Percentiles rank a stretch among this genome's conserved stretches.
These are phyloP conservation scores for Mycalesis mineus DNA, from an alignment of 2,888 invertebrate genomes.

Conservation along the genomic window DNA sequence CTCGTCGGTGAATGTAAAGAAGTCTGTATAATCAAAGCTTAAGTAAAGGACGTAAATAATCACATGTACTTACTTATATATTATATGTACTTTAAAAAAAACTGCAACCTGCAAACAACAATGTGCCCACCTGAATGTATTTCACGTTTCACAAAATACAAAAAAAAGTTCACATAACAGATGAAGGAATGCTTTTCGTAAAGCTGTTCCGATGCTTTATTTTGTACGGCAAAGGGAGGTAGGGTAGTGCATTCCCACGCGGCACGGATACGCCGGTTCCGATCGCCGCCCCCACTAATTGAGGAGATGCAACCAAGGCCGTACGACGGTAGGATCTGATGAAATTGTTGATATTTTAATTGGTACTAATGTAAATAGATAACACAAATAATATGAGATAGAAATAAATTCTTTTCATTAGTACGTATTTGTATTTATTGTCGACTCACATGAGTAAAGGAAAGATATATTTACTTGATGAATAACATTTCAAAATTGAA, in stretches of 20 bases:
- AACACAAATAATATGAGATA: background rate
- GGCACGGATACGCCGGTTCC: conserved; percentile 63
- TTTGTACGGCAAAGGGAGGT: conserved; percentile 48
- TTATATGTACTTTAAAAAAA: background rate
- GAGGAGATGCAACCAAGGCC: conserved; percentile 54
- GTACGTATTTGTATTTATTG: background rate
- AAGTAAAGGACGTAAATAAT: background rate
- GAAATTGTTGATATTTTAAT: conserved; percentile 8
- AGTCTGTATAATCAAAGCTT: too few relatives aligned
- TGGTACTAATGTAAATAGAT: conserved; percentile 4
- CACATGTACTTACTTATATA: too few relatives aligned
- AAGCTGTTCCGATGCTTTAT: conserved; percentile 31
- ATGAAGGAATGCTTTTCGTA: conserved; percentile 23
- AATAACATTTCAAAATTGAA: too few relatives aligned
- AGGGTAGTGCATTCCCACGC: conserved; percentile 61
- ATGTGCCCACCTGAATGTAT: background rate
- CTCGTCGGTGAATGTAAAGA: too few relatives aligned
- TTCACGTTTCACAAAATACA: conserved; percentile 1
- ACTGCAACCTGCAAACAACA: conserved; percentile 2
- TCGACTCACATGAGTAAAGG: background rate
- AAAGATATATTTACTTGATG: too few relatives aligned
- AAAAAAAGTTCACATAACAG: conserved; percentile 2
- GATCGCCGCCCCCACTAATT: conserved; percentile 71
- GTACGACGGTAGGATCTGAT: conserved; percentile 14
- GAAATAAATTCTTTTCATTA: background rate